Base-by-base conservation (phyloP, 2,888 invertebrate genomes). In the Flexamia atlantica region DNA sequence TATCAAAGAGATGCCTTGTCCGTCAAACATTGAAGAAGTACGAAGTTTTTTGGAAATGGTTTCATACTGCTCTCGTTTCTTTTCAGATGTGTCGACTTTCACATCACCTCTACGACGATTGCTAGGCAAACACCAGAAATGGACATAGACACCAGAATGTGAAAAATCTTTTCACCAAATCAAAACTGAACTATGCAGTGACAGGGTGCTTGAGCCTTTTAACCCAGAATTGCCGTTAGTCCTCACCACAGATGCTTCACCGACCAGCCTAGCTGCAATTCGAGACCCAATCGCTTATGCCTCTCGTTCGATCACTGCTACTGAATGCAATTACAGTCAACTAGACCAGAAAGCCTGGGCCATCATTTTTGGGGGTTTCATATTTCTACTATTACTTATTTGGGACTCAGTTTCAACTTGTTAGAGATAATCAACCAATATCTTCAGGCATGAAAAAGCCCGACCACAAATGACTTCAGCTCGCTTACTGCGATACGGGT, bases 91-190 rank as follows among this genome's bases (percentile, higher is more conserved):
- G 10, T 84, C 86, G 14, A 72, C 72, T 5, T 32, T 85, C 17
- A 83, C 86, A 12, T 70, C 83, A n/a, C 87, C 87, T 68, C 57
- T 88, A 7, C 83, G 86, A 46, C 30, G 80, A 25, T 80, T 87
- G 40, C 79, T 87, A 9, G 2, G 23, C 20, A 53, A 23, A 74
- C 70, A 64, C 84, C 85, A 76, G 46, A 82, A 57, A 79, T 87
- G 85, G 57, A 17, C 74, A 28, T 87, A 87, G 87, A 82, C 84
- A 17, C 7, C 42, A 23, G 25, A 76, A 64, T 87, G 87, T 76
- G 86, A 87, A 68, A 40, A 30, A 20, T 84, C 87, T n/a, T 88
- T 88, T 68, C 17, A 42, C 28, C 85, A 85, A 79, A 81, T 88
- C 5, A 88, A 88, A 81, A 20, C 83, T 42, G 85, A 86, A 76